A percentile compares a stretch with the other conserved stretches of the same genome.
Evolutionary conservation across 1,140 invertebrate species (phyloP).

Genomic region (Drosophila nasuta): DNA sequence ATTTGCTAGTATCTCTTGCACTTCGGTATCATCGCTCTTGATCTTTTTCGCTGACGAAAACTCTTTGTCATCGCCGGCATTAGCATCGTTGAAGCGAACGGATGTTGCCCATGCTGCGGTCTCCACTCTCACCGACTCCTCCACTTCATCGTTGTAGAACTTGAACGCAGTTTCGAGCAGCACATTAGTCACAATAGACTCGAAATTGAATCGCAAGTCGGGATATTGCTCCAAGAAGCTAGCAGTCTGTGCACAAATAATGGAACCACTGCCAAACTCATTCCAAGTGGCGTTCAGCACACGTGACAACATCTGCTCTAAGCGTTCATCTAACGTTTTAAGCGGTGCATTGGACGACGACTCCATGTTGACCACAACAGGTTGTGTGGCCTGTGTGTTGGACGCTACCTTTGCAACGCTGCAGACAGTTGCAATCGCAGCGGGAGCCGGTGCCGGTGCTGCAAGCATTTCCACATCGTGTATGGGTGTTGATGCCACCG

Average conservation of each 20-base stretch:
- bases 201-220: constrained; percentile 77
- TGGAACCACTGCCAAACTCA: constrained; percentile 85
- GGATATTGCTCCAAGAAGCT: constrained; percentile 82
- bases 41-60: constrained; percentile 83
- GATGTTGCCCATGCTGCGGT: constrained; percentile 5
- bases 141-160: constrained; percentile 85
- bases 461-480: constrained; percentile 62
- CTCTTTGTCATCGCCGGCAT: constrained; percentile 56
- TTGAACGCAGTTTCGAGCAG: constrained; percentile 88
- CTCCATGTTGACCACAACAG: constrained; percentile 88
- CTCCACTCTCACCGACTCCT: constrained; percentile 26
- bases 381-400: constrained; percentile 16
- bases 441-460: constrained; percentile 1
- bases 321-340: constrained; percentile 85
- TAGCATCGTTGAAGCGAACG: background rate
- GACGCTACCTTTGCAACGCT: background rate
- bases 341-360: constrained; percentile 84
- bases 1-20: constrained; percentile 79
- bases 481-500: constrained; percentile 58
- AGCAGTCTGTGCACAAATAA: constrained; percentile 87
- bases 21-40: constrained; percentile 80
- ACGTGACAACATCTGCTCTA: constrained; percentile 86
- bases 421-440: constrained; percentile 4
- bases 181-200: constrained; percentile 86
- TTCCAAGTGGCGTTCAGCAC: constrained; percentile 88